phyloP scores from a whole-genome alignment of 2,797 vertebrate genomes.

The Malacoraja senta region DNA sequence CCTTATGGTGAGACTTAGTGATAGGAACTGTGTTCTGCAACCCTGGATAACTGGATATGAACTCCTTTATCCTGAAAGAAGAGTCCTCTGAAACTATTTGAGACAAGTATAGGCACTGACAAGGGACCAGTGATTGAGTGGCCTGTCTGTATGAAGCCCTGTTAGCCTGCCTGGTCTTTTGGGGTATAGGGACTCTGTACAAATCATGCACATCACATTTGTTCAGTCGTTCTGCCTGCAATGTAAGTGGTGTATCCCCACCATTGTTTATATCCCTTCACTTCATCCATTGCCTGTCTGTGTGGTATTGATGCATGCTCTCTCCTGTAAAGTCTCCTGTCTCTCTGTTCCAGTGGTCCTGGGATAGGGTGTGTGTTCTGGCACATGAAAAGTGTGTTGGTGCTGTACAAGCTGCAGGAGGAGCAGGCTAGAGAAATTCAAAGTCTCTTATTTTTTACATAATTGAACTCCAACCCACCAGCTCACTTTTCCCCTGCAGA shows the following conservation, averaged over 20 bases:
- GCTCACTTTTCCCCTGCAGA: neutral
- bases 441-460: neutral
- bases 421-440: neutral
- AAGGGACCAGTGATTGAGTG: neutral
- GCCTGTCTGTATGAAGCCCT: neutral
- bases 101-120: neutral
- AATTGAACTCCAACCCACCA: neutral
- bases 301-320: neutral
- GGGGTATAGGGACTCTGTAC: neutral
- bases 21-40: no score
- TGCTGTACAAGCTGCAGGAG: neutral
- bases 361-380: no score
- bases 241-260: neutral
- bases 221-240: neutral
- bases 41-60: neutral
- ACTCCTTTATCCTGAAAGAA: neutral
- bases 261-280: neutral
- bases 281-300: neutral
- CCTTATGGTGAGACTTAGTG: no score
- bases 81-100: neutral
- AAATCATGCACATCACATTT: neutral
- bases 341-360: neutral
- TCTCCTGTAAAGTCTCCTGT: neutral
- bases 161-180: neutral
- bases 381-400: neutral